These are phyloP conservation scores for Dicrostonyx torquatus DNA, from an alignment of 2,797 vertebrate genomes.

Conservation along the genomic window DNA sequence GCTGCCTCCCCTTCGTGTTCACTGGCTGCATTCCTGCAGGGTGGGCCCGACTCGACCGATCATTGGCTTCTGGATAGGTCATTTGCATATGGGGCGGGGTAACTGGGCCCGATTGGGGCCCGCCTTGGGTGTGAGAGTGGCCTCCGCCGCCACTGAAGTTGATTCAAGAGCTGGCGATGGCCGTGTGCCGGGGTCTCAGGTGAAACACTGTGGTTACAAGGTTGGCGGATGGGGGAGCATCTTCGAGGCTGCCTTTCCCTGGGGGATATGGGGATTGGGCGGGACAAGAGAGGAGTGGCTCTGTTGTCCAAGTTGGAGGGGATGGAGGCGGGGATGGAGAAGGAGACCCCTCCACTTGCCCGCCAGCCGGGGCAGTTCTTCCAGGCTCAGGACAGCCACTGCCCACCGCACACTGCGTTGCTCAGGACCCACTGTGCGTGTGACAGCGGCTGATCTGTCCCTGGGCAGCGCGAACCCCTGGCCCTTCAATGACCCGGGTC, in stretches of 20 bases:
- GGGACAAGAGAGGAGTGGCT: not conserved
- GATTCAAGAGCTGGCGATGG: slow-evolving; percentile 13
- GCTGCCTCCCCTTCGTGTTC: slow-evolving; percentile 65
- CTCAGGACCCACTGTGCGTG: slow-evolving; percentile 98
- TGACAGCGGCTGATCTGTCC: slow-evolving; percentile 99
- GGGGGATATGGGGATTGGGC: not conserved
- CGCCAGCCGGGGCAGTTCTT: slow-evolving; percentile 73
- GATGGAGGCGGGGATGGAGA: not conserved
- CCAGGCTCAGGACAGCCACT: slow-evolving; percentile 99
- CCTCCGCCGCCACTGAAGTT: slow-evolving; percentile 59
- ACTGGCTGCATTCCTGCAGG: slow-evolving; percentile 79
- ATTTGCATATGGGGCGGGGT: slow-evolving; percentile 86
- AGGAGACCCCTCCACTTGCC: not conserved
- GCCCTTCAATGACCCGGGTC: slow-evolving; percentile 32
- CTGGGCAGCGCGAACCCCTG: slow-evolving; percentile 74
- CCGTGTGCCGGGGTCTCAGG: slow-evolving; percentile 87
- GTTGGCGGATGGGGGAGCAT: not conserved
- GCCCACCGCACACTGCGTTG: slow-evolving; percentile 99
- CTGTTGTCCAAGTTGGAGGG: not conserved
- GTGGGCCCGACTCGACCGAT: slow-evolving; percentile 59
- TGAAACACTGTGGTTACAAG: slow-evolving; percentile 86
- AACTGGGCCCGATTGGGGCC: not conserved
- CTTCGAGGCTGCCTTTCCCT: not conserved
- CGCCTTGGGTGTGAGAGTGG: not conserved
- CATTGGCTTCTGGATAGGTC: slow-evolving; percentile 83